These are phyloP conservation scores for Loripinus fragilis DNA, from an alignment of 2,888 invertebrate genomes.

Conservation along the genomic window DNA sequence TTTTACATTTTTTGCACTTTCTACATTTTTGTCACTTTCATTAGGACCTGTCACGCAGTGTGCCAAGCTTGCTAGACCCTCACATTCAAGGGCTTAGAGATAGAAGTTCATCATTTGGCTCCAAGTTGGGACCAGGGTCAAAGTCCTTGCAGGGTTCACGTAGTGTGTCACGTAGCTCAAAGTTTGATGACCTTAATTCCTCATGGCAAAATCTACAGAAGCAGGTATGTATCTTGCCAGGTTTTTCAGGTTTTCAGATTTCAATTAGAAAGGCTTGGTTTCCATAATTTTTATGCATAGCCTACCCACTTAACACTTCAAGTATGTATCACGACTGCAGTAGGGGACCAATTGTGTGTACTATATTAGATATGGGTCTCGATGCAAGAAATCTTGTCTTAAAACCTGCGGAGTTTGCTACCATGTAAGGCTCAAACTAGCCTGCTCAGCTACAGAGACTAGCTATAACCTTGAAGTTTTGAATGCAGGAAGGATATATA, in stretches of 20 bases:
- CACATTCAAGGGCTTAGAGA: conserved; percentile 58
- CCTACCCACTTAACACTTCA: no score
- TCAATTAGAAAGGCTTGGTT: no score
- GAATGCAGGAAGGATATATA: no score
- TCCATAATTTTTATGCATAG: no score
- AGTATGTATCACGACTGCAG: no score
- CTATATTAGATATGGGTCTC: no score
- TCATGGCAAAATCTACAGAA: conserved; percentile 76
- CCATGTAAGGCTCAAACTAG: no score
- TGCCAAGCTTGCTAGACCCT: conserved; percentile 66
- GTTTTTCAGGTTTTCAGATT: not conserved
- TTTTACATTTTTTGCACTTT: not conserved
- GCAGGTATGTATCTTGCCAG: conserved; percentile 65
- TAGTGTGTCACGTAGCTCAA: conserved; percentile 54
- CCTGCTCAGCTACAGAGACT: no score
- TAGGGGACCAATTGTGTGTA: no score
- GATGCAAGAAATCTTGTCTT: no score
- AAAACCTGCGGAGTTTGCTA: no score
- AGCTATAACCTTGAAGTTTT: no score
- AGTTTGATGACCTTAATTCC: conserved; percentile 69
- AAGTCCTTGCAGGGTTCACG: conserved; percentile 56
- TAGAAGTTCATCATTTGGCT: conserved; percentile 67
- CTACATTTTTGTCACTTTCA: not conserved
- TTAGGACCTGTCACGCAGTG: conserved; percentile 67
- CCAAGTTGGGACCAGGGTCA: conserved; percentile 52